These are phyloP conservation scores for Bellardia pandia DNA, from an alignment of 2,888 invertebrate species.

Conservation along the genomic window DNA sequence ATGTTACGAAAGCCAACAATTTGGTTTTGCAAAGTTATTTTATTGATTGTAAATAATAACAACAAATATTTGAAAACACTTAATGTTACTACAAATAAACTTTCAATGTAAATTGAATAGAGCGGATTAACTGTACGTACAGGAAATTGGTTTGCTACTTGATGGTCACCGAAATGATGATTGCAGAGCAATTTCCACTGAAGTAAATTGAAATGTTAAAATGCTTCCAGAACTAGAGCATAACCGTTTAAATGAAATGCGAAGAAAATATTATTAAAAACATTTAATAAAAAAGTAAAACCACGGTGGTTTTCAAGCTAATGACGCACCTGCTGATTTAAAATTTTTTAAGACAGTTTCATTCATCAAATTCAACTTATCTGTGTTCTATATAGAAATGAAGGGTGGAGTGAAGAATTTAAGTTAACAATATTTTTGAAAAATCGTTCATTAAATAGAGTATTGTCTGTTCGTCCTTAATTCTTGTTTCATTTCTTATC, in stretches of 20 bases:
- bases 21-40: no score
- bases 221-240: not conserved
- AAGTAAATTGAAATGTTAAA: not conserved
- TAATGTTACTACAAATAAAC: no score
- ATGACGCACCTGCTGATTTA: no score
- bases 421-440: no score
- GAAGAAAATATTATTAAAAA: not conserved
- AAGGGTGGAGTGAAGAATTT: no score
- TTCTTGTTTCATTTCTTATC: not conserved
- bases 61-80: no score
- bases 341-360: no score
- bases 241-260: not conserved
- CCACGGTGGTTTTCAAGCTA: no score
- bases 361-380: not conserved
- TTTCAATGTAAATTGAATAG: no score
- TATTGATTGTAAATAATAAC: no score
- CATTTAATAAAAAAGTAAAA: not conserved
- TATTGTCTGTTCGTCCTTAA: not conserved
- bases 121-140: not conserved
- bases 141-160: not conserved
- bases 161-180: not conserved
- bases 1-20: no score
- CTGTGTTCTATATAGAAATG: no score
- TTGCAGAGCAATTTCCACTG: not conserved
- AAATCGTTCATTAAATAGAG: not conserved